Evolutionary conservation across 2,113 vertebrate genomes (phyloP).

Genomic region (Apistogramma diplotaenia): DNA sequence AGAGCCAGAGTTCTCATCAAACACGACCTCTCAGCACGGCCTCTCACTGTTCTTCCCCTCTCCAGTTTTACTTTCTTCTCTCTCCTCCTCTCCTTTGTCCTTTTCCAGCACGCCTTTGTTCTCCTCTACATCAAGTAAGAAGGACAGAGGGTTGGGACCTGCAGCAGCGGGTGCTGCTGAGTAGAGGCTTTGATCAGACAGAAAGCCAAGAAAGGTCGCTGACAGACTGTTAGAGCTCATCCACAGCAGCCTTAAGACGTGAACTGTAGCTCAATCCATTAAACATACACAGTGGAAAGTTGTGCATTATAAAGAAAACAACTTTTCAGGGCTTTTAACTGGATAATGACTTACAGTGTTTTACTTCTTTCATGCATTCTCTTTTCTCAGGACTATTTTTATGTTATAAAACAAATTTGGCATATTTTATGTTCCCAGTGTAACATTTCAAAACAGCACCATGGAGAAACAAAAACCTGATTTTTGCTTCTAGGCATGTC

Average conservation of each 20-base stretch:
- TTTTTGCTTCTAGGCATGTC: too few species aligned
- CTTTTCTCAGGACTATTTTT: neutral
- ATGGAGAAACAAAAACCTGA: too few species aligned
- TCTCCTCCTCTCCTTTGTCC: slow-evolving; percentile 53
- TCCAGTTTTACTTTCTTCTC: slow-evolving; percentile 45
- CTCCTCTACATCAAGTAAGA: slow-evolving; percentile 53
- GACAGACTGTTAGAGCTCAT: slow-evolving; percentile 61
- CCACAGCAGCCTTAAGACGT: slow-evolving; percentile 42
- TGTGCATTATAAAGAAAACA: slow-evolving; percentile 17
- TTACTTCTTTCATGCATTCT: neutral
- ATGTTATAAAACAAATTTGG: neutral
- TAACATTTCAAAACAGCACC: neutral
- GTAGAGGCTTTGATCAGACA: slow-evolving; percentile 70
- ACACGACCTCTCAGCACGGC: slow-evolving; percentile 61
- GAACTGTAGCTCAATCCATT: slow-evolving; percentile 56
- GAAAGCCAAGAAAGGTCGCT: slow-evolving; percentile 59
- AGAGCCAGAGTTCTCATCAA: slow-evolving; percentile 60
- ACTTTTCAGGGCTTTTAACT: neutral
- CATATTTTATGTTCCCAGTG: neutral
- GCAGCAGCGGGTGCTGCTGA: slow-evolving; percentile 52
- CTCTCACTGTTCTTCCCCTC: slow-evolving; percentile 35
- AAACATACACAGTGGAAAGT: slow-evolving; percentile 36
- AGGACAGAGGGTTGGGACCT: slow-evolving; percentile 67
- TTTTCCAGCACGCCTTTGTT: slow-evolving; percentile 65
- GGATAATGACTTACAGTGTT: neutral